Evolutionary conservation across 1,140 invertebrate species (phyloP).

Genomic region (Drosophila truncata): DNA sequence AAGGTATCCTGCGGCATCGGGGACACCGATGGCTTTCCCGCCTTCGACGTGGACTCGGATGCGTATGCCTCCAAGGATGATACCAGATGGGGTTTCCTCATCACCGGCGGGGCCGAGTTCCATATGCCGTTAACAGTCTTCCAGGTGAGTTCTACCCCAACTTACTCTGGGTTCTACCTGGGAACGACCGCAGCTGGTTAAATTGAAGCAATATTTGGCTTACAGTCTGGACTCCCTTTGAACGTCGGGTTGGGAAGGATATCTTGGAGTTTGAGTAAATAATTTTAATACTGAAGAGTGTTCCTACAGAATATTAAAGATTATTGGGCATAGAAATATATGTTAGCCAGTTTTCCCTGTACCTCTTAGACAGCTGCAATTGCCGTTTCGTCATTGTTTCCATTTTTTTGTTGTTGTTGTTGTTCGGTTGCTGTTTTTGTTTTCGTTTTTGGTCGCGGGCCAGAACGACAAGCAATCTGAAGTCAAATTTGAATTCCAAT

Average conservation of each 20-base stretch:
- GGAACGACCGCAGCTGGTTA: conserved; percentile 2
- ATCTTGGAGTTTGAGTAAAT: background rate
- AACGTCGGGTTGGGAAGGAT: background rate
- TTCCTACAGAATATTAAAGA: too few relatives aligned
- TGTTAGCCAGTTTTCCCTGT: background rate
- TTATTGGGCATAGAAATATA: background rate
- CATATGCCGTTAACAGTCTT: conserved; percentile 92
- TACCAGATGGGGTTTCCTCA: conserved; percentile 92
- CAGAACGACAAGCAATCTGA: conserved; percentile 36
- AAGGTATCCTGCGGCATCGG: conserved; percentile 83
- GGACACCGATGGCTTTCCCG: conserved; percentile 82
- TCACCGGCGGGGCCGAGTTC: conserved; percentile 93
- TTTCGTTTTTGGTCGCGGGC: conserved; percentile 39
- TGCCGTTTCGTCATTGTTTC: conserved; percentile 51
- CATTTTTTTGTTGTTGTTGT: conserved; percentile 9
- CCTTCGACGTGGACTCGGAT: conserved; percentile 81
- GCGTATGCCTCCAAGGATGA: conserved; percentile 76
- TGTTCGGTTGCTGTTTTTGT: background rate
- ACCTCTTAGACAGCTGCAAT: conserved; percentile 54
- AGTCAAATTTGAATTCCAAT: conserved; percentile 57
- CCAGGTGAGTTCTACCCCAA: conserved; percentile 88
- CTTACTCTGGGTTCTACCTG: background rate
- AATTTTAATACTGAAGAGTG: background rate
- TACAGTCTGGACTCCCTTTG: background rate
- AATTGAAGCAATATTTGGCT: background rate